These are phyloP conservation scores for Goniozus legneri DNA, from an alignment of 1,140 invertebrate genomes.

Conservation along the genomic window DNA sequence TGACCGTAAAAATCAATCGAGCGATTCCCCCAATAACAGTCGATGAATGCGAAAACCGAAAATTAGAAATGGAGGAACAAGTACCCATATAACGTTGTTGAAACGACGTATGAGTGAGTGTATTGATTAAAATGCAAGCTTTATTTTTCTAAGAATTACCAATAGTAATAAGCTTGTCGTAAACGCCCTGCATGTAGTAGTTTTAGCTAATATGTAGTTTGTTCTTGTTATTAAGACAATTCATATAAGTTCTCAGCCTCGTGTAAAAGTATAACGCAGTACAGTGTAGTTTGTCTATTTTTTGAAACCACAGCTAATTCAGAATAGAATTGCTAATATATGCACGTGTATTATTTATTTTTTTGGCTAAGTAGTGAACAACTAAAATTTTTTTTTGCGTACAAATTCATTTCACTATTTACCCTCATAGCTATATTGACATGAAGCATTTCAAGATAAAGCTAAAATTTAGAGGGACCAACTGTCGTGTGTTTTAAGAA, in stretches of 20 bases:
- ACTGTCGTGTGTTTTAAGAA: slow-evolving; percentile 33
- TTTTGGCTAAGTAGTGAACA: too few relatives aligned
- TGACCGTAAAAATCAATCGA: background rate
- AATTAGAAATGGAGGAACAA: too few relatives aligned
- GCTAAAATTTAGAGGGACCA: slow-evolving; percentile 56
- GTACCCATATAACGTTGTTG: too few relatives aligned
- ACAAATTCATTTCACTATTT: slow-evolving; percentile 22
- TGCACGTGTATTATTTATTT: too few relatives aligned
- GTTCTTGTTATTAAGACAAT: too few relatives aligned
- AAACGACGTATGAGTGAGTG: too few relatives aligned
- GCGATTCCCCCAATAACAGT: background rate
- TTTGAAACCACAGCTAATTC: too few relatives aligned
- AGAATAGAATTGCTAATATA: too few relatives aligned
- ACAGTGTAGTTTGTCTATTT: too few relatives aligned
- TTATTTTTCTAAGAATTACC: slow-evolving; percentile 41
- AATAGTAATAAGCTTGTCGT: slow-evolving; percentile 3
- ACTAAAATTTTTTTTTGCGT: background rate
- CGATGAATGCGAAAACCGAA: background rate
- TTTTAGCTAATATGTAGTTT: background rate
- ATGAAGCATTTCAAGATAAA: slow-evolving; percentile 54
- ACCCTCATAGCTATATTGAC: slow-evolving; percentile 42
- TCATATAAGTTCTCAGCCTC: slow-evolving; percentile 10
- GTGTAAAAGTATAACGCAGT: too few relatives aligned
- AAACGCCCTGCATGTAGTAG: slow-evolving; percentile 21
- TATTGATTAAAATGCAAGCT: slow-evolving; percentile 32